Base-by-base conservation (phyloP, 2,113 vertebrate species). In the Setophaga petechia region DNA sequence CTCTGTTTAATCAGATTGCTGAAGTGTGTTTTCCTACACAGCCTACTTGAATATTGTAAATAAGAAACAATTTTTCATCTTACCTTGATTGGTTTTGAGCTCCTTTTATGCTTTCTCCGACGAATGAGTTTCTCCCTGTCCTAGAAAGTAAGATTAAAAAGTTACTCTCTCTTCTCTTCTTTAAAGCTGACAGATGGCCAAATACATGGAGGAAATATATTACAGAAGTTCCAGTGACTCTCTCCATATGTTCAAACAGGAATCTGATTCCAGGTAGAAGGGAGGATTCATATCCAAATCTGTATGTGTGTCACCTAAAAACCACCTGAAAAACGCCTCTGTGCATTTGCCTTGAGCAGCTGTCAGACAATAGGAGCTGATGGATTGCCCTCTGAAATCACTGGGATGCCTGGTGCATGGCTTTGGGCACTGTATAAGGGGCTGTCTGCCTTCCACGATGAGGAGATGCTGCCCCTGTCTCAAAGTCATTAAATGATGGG, bases 101-200 rank as follows among this genome's bases (percentile, higher is more conserved):
- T 99, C 98, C 99, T 98, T 98, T 99, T 99, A 98, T 99, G 99
- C 65, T 98, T 99, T 97, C 99, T 99, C 96, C 99, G 99, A 49
- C 99, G 98, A 82, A 99, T 98, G 3, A 99, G 98, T 93, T 99
- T 99, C 97, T 99, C 99, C 95, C 99, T 97, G 82, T 99, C 99
- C 99, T 99, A 91, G 22, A 98, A 97, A 97, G 94, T 22, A 95
- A 92, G 59, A 95, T 27, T 23, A 52, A 95, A 27, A 84, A 74
- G n/a, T 94, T 69, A 91, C 8, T 47, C 51, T 76, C 43, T 51
- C 39, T 77, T 28, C 37, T 84, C 18, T 77, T 80, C 22, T 66
- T 66, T 72, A 37, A 65, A 94, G 41, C 18, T 67, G 28, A 54
- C 54, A 80, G 28, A 77, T 28, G 11, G 31, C 12, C 55, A 93